Percentiles rank a stretch among this genome's conserved stretches.
These are phyloP conservation scores for Cryptocephalus primarius DNA, from an alignment of 2,888 invertebrate species.

Conservation along the genomic window DNA sequence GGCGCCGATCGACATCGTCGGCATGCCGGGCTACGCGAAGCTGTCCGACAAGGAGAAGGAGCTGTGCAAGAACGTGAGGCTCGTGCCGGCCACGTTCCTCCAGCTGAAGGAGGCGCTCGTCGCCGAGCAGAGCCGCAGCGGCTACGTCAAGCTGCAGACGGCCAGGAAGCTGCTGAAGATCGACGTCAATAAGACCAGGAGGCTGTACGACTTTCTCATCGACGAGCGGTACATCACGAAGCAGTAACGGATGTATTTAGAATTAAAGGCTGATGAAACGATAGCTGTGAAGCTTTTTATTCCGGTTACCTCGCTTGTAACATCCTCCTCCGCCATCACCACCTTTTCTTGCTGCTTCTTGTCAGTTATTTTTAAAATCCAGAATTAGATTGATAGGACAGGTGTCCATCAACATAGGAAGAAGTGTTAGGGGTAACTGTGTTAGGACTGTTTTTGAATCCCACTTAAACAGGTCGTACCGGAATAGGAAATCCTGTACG, in stretches of 20 bases:
- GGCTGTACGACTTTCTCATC: slow-evolving; percentile 69
- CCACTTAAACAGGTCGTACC: too few relatives aligned
- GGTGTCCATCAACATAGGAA: too few relatives aligned
- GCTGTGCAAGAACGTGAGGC: slow-evolving; percentile 63
- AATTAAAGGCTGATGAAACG: too few relatives aligned
- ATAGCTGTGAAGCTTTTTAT: too few relatives aligned
- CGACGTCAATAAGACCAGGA: slow-evolving; percentile 86
- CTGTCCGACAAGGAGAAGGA: slow-evolving; percentile 59
- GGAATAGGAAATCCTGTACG: too few relatives aligned
- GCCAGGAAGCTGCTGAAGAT: slow-evolving; percentile 80
- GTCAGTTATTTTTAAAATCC: too few relatives aligned
- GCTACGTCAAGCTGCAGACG: slow-evolving; percentile 65
- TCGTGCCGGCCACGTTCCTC: slow-evolving; percentile 67
- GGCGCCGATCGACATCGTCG: slow-evolving; percentile 54
- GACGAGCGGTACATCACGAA: slow-evolving; percentile 61
- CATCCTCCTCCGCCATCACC: too few relatives aligned
- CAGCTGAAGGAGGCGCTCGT: slow-evolving; percentile 67
- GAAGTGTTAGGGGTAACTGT: too few relatives aligned
- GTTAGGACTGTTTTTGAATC: too few relatives aligned
- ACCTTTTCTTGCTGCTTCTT: too few relatives aligned
- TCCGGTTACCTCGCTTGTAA: too few relatives aligned
- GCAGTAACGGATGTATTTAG: neutral
- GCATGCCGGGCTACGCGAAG: slow-evolving; percentile 67
- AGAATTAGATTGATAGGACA: too few relatives aligned
- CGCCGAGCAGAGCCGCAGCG: slow-evolving; percentile 64